Base-by-base conservation (phyloP, 2,797 vertebrate species). In the Synaphobranchus kaupii region DNA sequence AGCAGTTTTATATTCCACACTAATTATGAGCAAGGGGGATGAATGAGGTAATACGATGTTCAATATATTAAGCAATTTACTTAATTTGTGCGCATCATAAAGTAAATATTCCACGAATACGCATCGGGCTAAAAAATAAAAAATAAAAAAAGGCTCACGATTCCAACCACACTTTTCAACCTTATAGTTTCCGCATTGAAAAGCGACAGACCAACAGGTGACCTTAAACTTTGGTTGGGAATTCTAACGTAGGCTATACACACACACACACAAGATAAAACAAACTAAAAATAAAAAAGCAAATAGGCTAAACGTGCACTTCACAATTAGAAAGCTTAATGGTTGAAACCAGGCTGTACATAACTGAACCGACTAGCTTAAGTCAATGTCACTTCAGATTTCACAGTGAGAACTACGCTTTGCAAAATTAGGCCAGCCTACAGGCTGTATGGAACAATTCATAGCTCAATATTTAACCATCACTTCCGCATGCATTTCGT, bases 401-500 rank as follows among this genome's bases (percentile, higher is more conserved):
- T 81, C 78, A 81, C 7, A 80, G 34, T 76, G 31, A 78, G 1
- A 44, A 48, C 22, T 81, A 44, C 4, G 47, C 44, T n/a, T 81
- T 25, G 17, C 47, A n/a, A 44, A n/a, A 81, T 50, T 25, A 17
- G 50, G 8, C 17, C 76, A n/a, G n/a, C n/a, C n/a, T 39, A 39
- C 3, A 39, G 39, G 39, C 39, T 1, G 39, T 39, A 81, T 10
- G 44, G 78, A 48, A 50, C 78, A 81, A 48, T 44, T 80, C 39
- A 44, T 81, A 50, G 17, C 39, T 22, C 22, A n/a, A 81, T 22
- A 48, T 22, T 50, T 81, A 80, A 80, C 10, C 39, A 80, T 47
- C 78, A 81, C 47, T 81, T 81, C 78, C 78, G 78, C 78, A 81
- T 81, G 50, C 25, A 50, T 50, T 48, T 81, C 44, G 22, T 50